These are phyloP conservation scores for Sisyra terminalis DNA, from an alignment of 2,888 invertebrate species.

Conservation along the genomic window DNA sequence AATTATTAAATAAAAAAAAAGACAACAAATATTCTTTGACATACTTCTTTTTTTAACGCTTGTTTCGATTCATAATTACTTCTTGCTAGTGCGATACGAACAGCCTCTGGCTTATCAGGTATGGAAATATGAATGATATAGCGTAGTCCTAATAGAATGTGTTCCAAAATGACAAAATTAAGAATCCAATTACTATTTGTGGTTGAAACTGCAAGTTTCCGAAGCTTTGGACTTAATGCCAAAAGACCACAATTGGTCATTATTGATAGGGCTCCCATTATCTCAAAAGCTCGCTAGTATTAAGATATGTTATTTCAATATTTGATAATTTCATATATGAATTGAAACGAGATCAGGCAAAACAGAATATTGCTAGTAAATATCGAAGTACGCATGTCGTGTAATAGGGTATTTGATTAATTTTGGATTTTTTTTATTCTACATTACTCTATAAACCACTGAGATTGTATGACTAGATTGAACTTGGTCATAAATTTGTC, in stretches of 20 bases:
- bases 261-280: conserved; percentile 48
- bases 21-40: conserved; percentile 6
- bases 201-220: conserved; percentile 19
- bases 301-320: too few species aligned
- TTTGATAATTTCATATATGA: too few species aligned
- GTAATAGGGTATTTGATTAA: too few species aligned
- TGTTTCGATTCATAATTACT: conserved; percentile 42
- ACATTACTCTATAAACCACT: too few species aligned
- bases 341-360: too few species aligned
- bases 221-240: conserved; percentile 46
- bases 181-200: conserved; percentile 31
- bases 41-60: conserved; percentile 40
- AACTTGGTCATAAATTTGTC: too few species aligned
- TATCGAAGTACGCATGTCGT: too few species aligned
- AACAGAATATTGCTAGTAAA: too few species aligned
- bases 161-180: conserved; percentile 50
- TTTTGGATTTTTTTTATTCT: too few species aligned
- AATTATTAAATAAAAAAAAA: neutral
- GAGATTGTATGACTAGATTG: too few species aligned
- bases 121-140: conserved; percentile 48
- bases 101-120: conserved; percentile 52
- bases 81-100: conserved; percentile 41
- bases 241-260: conserved; percentile 60
- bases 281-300: conserved; percentile 42
- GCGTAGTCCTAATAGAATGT: conserved; percentile 45